These are phyloP conservation scores for Synchiropus splendidus DNA, from an alignment of 2,113 vertebrate genomes.

Conservation along the genomic window DNA sequence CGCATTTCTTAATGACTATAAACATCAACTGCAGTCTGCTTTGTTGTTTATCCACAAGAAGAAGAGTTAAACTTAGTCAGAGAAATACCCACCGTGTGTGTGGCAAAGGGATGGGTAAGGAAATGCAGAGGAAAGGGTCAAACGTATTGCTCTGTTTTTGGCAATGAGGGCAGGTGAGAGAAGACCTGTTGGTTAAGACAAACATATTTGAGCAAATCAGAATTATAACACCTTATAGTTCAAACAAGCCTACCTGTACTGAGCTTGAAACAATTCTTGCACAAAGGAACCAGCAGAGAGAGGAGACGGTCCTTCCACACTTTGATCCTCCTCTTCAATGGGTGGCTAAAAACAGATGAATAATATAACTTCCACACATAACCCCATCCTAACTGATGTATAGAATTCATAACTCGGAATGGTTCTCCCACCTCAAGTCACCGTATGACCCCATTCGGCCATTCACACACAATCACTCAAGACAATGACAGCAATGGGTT, in stretches of 20 bases:
- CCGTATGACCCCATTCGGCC: no score
- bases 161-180: constrained; percentile 93
- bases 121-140: constrained; percentile 96
- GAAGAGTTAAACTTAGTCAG: no score
- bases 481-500: no score
- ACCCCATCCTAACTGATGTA: no score
- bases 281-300: constrained; percentile 87
- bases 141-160: constrained; percentile 99
- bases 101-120: constrained; percentile 89
- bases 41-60: no score
- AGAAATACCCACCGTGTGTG: constrained; percentile 80
- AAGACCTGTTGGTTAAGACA: constrained; percentile 70
- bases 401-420: no score
- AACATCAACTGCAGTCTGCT: not conserved
- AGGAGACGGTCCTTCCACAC: constrained; percentile 80
- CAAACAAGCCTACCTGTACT: constrained; percentile 86
- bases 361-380: no score
- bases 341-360: constrained; percentile 69
- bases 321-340: constrained; percentile 75
- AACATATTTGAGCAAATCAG: constrained; percentile 1
- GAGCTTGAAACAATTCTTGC: constrained; percentile 96
- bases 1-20: no score
- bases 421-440: no score
- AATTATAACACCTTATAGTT: not conserved
- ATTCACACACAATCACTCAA: no score